Evolutionary conservation across 2,797 vertebrate genomes (phyloP).

Genomic region (Netta rufina): DNA sequence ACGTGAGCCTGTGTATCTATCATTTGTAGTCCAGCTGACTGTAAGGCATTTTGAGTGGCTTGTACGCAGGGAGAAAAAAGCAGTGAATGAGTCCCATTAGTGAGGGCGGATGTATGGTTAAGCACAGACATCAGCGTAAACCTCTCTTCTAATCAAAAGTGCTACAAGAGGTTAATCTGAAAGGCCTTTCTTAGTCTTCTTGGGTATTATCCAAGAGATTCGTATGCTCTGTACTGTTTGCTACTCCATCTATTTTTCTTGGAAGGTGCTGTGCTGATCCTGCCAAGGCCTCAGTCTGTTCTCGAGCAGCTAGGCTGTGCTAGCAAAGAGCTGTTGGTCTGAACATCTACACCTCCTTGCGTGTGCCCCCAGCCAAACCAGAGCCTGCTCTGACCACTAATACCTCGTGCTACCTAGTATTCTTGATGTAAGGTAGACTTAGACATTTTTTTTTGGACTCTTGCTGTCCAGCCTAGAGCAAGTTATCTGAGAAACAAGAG

Average conservation of each 20-base stretch:
- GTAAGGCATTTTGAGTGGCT: background rate
- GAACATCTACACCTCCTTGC: rapidly evolving
- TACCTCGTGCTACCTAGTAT: background rate
- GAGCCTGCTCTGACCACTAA: background rate
- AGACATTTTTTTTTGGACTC: background rate
- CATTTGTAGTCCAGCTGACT: background rate
- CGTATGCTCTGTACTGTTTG: background rate
- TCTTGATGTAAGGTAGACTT: background rate
- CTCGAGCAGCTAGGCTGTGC: background rate
- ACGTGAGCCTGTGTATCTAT: background rate
- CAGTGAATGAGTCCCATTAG: background rate
- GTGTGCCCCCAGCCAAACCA: background rate
- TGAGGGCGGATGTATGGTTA: background rate
- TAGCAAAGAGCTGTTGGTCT: background rate
- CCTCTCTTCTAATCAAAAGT: background rate
- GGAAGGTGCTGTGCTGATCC: background rate
- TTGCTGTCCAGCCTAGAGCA: background rate
- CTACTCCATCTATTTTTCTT: background rate
- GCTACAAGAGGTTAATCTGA: background rate
- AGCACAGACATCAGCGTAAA: background rate
- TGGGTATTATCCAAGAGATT: background rate
- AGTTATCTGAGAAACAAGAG: background rate
- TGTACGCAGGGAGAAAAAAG: background rate
- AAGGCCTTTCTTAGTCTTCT: background rate
- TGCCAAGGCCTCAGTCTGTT: background rate